These are phyloP conservation scores for Parthenolecanium corni DNA, from an alignment of 2,888 invertebrate genomes.

Conservation along the genomic window DNA sequence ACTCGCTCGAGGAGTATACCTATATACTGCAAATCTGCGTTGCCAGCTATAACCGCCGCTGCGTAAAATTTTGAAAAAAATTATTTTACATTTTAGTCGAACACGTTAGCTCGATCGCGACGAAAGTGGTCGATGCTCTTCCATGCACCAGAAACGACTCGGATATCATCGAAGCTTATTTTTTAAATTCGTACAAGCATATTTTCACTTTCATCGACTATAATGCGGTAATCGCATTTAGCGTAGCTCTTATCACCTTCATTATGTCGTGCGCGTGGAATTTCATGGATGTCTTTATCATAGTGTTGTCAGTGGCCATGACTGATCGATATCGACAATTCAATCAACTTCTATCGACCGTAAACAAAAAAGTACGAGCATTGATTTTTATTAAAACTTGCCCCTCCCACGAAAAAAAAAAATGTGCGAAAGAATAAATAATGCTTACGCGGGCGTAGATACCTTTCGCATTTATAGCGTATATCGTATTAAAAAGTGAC, in stretches of 20 bases:
- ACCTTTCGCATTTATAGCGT: too few species aligned
- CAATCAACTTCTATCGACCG: constrained; percentile 42
- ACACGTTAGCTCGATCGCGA: constrained; percentile 49
- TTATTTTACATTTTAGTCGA: constrained; percentile 45
- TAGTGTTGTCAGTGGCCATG: constrained; percentile 35
- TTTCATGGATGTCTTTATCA: constrained; percentile 36
- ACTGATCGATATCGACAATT: constrained; percentile 34
- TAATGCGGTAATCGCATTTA: constrained; percentile 30
- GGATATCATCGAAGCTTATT: constrained; percentile 37
- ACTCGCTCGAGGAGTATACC: too few species aligned
- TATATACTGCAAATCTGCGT: too few species aligned
- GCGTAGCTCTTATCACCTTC: constrained; percentile 32
- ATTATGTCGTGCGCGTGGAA: constrained; percentile 36
- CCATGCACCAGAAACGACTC: constrained; percentile 39
- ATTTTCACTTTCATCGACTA: constrained; percentile 33
- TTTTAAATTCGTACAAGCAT: constrained; percentile 34
- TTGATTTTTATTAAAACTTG: too few species aligned
- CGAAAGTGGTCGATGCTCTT: constrained; percentile 43
- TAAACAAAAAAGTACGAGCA: constrained; percentile 44
- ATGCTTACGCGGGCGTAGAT: too few species aligned
- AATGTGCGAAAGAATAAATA: too few species aligned
- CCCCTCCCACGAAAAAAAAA: too few species aligned
- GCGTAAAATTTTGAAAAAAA: too few species aligned
- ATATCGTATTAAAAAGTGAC: too few species aligned
- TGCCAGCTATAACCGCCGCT: too few species aligned